Percentiles rank a stretch among this genome's conserved stretches.
Evolutionary conservation across 2,113 vertebrate species (phyloP).

Genomic region (Edolisoma coerulescens): DNA sequence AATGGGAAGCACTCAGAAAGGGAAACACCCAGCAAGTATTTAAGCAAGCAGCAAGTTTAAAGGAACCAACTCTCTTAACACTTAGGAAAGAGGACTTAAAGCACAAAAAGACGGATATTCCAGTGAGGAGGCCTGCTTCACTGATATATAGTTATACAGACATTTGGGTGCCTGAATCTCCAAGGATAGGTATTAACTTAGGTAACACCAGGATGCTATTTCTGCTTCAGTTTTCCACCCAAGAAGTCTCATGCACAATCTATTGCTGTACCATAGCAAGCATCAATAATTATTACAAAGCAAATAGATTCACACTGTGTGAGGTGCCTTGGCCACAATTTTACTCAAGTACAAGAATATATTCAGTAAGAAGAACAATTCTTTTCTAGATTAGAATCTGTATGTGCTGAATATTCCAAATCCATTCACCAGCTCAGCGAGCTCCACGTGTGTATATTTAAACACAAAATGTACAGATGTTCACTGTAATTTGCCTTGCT

Average conservation of each 20-base stretch:
- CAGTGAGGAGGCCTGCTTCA: not conserved
- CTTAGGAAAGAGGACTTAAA: not conserved
- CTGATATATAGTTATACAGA: not conserved
- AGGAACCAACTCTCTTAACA: not conserved
- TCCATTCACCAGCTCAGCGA: conserved; percentile 7
- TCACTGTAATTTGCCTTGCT: conserved; percentile 20
- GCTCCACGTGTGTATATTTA: not conserved
- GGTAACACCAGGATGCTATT: not conserved
- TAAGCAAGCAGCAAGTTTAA: not conserved
- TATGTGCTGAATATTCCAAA: conserved; percentile 8
- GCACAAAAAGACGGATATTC: not conserved
- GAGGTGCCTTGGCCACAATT: not conserved
- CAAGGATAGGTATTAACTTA: not conserved
- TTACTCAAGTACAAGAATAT: not conserved
- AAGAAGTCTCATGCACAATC: not conserved
- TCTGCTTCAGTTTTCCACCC: not conserved
- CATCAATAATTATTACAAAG: not conserved
- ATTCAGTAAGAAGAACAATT: not conserved
- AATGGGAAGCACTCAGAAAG: not conserved
- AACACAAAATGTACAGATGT: conserved; percentile 29
- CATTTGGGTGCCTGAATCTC: not conserved
- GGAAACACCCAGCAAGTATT: not conserved
- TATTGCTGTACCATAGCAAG: not conserved
- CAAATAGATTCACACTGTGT: not conserved
- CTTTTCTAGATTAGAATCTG: conserved; percentile 30